Percentiles rank a stretch among this genome's conserved stretches.
Conservation (phyloP, 92 coral and sea anemone species). For the Anthopleura xanthogrammica region DNA sequence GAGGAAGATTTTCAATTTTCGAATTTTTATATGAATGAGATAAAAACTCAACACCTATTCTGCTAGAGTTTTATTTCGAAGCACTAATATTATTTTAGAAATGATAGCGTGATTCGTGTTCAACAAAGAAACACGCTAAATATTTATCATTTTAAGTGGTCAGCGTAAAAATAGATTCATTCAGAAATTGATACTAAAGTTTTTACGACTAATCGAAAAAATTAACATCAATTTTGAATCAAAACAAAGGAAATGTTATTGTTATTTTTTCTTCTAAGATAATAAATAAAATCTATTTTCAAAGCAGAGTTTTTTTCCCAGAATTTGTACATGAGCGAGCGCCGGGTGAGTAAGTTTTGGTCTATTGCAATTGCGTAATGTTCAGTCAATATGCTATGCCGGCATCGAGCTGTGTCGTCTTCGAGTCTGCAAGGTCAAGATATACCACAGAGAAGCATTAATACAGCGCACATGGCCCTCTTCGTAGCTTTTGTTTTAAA, state of each 20-base stretch:
- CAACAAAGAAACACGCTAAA: not conserved
- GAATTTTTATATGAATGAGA: not conserved
- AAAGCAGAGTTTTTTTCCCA: no score
- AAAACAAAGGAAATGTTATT: no score
- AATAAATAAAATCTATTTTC: no score
- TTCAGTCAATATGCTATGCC: no score
- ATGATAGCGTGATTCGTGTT: not conserved
- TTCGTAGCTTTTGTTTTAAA: not conserved
- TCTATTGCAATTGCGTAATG: not conserved
- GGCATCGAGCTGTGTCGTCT: not conserved
- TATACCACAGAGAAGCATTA: not conserved
- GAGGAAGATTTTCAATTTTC: constrained; percentile 3
- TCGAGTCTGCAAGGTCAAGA: not conserved
- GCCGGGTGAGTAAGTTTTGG: no score
- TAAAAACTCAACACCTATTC: not conserved
- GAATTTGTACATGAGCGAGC: no score
- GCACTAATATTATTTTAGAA: not conserved
- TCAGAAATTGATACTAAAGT: not conserved
- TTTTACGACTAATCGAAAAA: no score
- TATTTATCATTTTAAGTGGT: not conserved
- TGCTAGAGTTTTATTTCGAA: not conserved
- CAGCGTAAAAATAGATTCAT: not conserved
- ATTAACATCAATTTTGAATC: no score
- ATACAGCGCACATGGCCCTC: not conserved
- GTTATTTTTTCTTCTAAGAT: no score